phyloP scores from a whole-genome alignment of 2,113 vertebrate species.

The Neodontobutis hainanensis region DNA sequence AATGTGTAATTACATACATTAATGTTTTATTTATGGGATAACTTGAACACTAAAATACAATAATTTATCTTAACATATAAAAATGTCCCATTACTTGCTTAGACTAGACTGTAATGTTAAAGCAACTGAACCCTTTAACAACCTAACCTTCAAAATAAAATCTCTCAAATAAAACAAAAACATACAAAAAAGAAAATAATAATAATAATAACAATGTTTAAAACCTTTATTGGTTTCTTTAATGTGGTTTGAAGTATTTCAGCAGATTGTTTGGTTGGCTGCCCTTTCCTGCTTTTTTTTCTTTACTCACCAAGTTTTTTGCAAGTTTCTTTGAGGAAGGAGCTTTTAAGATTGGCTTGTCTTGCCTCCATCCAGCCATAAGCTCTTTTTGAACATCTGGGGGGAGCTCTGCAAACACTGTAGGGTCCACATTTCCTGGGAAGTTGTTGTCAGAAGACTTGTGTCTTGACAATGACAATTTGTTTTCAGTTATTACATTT shows the following conservation, averaged over 20 bases:
- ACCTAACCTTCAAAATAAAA: no score
- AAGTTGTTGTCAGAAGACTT: conserved; percentile 58
- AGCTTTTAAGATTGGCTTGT: conserved; percentile 58
- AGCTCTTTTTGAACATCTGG: conserved; percentile 83
- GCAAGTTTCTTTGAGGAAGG: conserved; percentile 42
- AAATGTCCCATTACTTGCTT: no score
- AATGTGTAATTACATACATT: not conserved
- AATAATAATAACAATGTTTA: no score
- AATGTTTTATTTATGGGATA: no score
- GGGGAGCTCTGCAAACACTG: conserved; percentile 87
- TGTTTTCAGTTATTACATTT: conserved; percentile 4
- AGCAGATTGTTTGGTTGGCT: conserved; percentile 77
- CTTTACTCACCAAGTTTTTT: conserved; percentile 51
- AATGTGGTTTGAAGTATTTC: conserved; percentile 82
- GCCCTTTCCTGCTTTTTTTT: conserved; percentile 49
- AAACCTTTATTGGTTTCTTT: not conserved
- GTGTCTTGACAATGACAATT: not conserved
- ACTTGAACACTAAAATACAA: no score
- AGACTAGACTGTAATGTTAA: no score
- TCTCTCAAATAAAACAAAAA: no score
- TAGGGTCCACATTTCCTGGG: conserved; percentile 80
- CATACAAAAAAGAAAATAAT: no score
- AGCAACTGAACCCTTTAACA: no score
- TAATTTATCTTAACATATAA: no score
- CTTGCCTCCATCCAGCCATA: conserved; percentile 82